phyloP scores from a whole-genome alignment of 2,113 vertebrate genomes.

The Cygnus atratus region DNA sequence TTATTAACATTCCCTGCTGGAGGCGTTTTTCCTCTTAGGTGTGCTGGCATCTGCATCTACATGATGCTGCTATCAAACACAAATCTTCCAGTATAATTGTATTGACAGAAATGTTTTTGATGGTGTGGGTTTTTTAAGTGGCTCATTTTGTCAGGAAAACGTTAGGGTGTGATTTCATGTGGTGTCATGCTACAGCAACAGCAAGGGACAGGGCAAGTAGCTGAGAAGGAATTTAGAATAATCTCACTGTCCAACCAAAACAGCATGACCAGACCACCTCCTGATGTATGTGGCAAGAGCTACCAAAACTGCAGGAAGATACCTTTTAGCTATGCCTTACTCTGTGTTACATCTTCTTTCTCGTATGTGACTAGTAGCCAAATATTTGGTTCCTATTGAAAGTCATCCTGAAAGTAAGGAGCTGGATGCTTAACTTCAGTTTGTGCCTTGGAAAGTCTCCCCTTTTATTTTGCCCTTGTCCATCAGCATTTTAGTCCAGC shows the following conservation, averaged over 20 bases:
- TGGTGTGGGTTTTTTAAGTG: not conserved
- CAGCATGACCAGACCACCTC: not conserved
- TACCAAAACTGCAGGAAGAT: not conserved
- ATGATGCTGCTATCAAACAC: not conserved
- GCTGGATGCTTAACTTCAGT: not conserved
- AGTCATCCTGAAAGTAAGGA: not conserved
- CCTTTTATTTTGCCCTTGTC: not conserved
- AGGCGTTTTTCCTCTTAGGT: not conserved
- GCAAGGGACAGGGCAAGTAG: not conserved
- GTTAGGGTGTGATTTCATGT: accelerated
- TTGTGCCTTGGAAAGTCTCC: not conserved
- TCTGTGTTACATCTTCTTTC: not conserved
- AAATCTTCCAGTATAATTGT: not conserved
- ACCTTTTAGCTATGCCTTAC: not conserved
- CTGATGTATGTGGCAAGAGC: not conserved
- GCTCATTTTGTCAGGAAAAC: not conserved
- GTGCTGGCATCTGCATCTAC: not conserved
- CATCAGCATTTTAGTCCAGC: not conserved
- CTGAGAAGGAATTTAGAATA: not conserved
- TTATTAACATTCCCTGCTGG: not conserved
- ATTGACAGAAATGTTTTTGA: not conserved
- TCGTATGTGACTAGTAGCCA: not conserved
- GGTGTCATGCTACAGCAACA: not conserved
- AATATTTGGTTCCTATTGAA: not conserved
- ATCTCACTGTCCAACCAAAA: not conserved